Evolutionary conservation across 2,797 vertebrate species (phyloP).

Genomic region (Sebastiscus tertius): DNA sequence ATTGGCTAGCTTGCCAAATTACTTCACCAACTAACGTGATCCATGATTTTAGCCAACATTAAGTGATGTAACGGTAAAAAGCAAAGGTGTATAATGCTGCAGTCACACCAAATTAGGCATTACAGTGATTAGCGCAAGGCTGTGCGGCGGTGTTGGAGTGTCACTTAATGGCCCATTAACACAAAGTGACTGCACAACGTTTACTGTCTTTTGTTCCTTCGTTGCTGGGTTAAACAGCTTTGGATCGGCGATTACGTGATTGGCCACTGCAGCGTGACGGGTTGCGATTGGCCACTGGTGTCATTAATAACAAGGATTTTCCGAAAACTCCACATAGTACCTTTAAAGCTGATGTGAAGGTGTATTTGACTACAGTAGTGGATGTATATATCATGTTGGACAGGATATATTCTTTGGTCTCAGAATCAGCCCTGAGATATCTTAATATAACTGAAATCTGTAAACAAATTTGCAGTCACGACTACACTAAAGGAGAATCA

Average conservation of each 20-base stretch:
- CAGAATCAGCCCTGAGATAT: neutral
- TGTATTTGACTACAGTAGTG: neutral
- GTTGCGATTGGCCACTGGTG: no score
- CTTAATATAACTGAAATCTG: neutral
- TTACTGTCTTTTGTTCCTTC: no score
- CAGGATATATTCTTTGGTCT: neutral
- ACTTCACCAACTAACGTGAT: neutral
- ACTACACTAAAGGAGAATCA: neutral
- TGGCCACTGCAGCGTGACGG: no score
- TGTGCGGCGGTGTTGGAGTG: no score
- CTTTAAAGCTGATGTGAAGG: neutral
- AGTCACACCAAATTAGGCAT: no score
- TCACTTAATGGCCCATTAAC: no score
- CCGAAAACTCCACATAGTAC: neutral
- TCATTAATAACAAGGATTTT: neutral
- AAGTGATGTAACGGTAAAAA: no score
- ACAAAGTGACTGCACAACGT: no score
- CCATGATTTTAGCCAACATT: neutral
- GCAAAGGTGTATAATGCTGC: no score
- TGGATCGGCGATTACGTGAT: no score
- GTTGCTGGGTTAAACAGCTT: no score
- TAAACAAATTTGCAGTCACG: neutral
- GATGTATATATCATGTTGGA: neutral
- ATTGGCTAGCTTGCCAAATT: neutral
- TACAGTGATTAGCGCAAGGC: no score